Evolutionary conservation across 1,140 invertebrate species (phyloP).

Genomic region (Heliconius nattereri): DNA sequence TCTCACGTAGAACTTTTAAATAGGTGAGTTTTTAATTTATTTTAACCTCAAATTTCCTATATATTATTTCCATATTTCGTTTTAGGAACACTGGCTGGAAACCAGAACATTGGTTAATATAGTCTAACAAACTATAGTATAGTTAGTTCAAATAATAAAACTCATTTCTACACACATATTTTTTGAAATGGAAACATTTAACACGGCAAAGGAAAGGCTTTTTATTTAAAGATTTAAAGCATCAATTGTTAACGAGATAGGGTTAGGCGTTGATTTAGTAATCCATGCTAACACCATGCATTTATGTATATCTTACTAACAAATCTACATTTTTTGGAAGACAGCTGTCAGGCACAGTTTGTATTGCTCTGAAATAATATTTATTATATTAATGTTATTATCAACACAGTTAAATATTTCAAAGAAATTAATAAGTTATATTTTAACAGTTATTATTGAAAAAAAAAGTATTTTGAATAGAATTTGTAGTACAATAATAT

Average conservation of each 20-base stretch:
- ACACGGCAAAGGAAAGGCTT: neutral
- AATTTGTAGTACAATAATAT: neutral
- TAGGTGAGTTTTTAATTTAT: no score
- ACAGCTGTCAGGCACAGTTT: slow-evolving; percentile 77
- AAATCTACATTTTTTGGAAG: slow-evolving; percentile 81
- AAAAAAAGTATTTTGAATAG: neutral
- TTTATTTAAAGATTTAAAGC: neutral
- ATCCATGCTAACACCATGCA: slow-evolving; percentile 55
- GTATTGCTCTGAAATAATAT: slow-evolving; percentile 76
- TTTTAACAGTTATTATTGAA: no score
- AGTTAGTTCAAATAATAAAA: neutral
- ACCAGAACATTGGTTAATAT: no score
- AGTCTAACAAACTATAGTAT: no score
- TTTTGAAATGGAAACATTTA: neutral
- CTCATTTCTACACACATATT: neutral
- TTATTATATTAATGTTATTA: slow-evolving; percentile 41
- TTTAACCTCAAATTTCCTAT: no score
- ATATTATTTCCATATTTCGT: no score
- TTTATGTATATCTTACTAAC: slow-evolving; percentile 74
- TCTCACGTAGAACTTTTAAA: no score
- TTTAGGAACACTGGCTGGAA: no score
- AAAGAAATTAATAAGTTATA: no score
- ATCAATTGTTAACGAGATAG: slow-evolving; percentile 7
- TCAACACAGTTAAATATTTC: slow-evolving; percentile 27
- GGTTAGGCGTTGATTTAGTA: slow-evolving; percentile 17